Conservation (phyloP, 2,113 vertebrate species). For the Lophius piscatorius region DNA sequence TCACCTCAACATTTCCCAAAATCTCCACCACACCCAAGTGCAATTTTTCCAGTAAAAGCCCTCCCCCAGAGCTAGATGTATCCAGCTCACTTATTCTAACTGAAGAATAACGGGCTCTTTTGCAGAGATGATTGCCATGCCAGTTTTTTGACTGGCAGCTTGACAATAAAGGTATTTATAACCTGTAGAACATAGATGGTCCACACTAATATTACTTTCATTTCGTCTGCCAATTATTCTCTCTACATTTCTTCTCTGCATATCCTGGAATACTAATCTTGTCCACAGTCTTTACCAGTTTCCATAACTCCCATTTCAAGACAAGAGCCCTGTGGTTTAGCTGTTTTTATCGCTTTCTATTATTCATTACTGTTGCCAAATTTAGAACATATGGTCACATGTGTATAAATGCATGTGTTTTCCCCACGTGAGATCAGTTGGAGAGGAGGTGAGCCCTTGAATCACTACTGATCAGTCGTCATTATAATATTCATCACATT, state of each 20-base stretch:
- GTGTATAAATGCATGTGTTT: constrained; percentile 38
- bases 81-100: background rate
- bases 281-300: too few species aligned
- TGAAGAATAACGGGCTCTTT: background rate
- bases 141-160: constrained; percentile 1
- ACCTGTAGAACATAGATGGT: constrained; percentile 1
- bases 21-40: too few species aligned
- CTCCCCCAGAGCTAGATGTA: background rate
- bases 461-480: constrained; percentile 5
- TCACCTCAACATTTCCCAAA: too few species aligned
- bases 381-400: constrained; percentile 55
- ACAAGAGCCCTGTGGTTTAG: constrained; percentile 11
- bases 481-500: constrained; percentile 40
- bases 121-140: background rate
- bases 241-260: too few species aligned
- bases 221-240: too few species aligned
- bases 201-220: too few species aligned
- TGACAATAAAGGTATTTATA: background rate
- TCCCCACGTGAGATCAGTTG: constrained; percentile 30
- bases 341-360: constrained; percentile 55
- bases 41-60: too few species aligned
- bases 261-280: too few species aligned
- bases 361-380: constrained; percentile 64
- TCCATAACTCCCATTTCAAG: background rate
- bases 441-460: constrained; percentile 19